Evolutionary conservation across 2,797 vertebrate genomes (phyloP), one percentile per base, ranked within the genome.

Genomic region (Pogoniulus pusillus): DNA sequence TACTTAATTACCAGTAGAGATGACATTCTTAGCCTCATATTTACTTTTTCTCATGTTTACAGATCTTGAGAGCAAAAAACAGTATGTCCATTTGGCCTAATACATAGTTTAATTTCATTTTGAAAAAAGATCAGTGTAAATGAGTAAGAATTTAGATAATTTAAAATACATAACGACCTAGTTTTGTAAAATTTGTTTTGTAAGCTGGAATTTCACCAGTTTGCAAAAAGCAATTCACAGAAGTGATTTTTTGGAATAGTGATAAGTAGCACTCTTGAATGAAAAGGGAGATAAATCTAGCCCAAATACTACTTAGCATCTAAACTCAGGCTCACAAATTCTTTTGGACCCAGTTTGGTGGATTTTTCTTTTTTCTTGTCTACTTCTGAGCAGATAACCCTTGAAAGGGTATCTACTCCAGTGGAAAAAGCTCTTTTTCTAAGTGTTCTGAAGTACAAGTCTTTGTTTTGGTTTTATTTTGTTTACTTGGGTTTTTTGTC

Each of bases 1-100:
- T 93, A 62, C 51, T 96, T 97, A 96, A 96, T 96, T 96, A 68
- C 93, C 92, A 91, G 69, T n/a, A 95, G 82, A 92, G 89, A 93
- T 96, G 91, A 91, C 70, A 86, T 57, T 77, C n/a, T 87, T 93
- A 85, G 34, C 51, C 73, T 91, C 10, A 2, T 83, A 69, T 73
- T 82, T 83, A 37, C 30, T 89, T 89, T 95, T 96, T 82, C 91
- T 96, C 94, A 89, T 92, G 60, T 96, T 97, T 96, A 93, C 80
- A 91, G 74, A 88, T 55, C 78, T 93, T 54, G 73, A 89, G 82
- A 83, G 58, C 88, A 85, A 94, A 95, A 94, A 88, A 63, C 35
- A 45, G 86, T 81, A 76, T 64, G n/a, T 91, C 89, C 59, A 9
- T 95, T 95, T 96, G 93, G 87, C 89, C 87, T 95, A 82, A 87